These are phyloP conservation scores for Hyposoter dolosus DNA, from an alignment of 2,888 invertebrate genomes.

Conservation along the genomic window DNA sequence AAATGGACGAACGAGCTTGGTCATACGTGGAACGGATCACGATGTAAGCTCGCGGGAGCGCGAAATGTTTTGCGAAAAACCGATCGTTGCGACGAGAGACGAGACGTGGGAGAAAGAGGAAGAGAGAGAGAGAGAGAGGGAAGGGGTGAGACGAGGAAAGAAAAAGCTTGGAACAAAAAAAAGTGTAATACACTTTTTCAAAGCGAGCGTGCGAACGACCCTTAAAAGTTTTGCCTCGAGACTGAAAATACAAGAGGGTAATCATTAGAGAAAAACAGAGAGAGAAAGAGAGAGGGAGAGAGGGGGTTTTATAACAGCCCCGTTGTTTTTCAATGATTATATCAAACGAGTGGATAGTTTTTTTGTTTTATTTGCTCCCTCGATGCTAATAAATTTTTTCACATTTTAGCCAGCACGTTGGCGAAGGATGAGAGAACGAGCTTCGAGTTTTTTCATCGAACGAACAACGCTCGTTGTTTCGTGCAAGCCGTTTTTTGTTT, in stretches of 20 bases:
- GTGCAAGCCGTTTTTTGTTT: conserved; percentile 7
- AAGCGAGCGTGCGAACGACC: conserved; percentile 37
- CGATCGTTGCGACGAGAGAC: conserved; percentile 35
- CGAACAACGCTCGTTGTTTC: not conserved
- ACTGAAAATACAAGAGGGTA: conserved; percentile 35
- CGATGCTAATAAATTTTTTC: conserved; percentile 23
- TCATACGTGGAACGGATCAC: conserved; percentile 71
- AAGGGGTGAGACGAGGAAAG: not conserved
- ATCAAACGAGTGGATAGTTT: conserved; percentile 45
- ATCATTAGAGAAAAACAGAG: conserved; percentile 22
- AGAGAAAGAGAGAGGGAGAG: conserved; percentile 18
- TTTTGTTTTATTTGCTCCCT: conserved; percentile 41
- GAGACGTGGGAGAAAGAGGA: conserved; percentile 2
- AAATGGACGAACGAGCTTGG: conserved; percentile 49
- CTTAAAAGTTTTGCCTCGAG: conserved; percentile 56
- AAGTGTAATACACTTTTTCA: conserved; percentile 29
- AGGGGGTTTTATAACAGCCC: conserved; percentile 44
- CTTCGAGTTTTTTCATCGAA: conserved; percentile 21
- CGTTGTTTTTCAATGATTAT: conserved; percentile 49
- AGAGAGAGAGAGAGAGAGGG: conserved; percentile 1
- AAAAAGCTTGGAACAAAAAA: conserved; percentile 57
- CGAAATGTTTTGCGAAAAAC: conserved; percentile 61
- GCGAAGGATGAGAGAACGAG: conserved; percentile 9
- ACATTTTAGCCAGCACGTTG: not conserved
- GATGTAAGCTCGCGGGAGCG: conserved; percentile 63